Evolutionary conservation across 2,797 vertebrate genomes (phyloP).

Genomic region (Spinus olivaceus): DNA sequence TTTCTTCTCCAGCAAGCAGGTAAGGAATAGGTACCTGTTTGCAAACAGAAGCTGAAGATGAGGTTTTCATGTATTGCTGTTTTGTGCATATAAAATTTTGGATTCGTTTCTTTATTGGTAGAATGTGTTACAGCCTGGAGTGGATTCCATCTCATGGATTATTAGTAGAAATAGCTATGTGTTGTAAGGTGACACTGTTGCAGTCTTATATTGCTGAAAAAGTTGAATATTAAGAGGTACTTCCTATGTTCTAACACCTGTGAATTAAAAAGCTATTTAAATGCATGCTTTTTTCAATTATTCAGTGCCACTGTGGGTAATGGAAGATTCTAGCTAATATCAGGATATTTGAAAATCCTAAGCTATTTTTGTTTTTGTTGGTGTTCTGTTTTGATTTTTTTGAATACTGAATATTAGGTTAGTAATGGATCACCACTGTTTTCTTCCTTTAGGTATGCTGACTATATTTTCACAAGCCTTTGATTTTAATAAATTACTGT

Average conservation of each 20-base stretch:
- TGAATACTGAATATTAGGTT: neutral
- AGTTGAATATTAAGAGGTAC: neutral
- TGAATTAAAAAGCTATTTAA: constrained; percentile 52
- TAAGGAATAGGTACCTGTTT: neutral
- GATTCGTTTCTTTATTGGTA: neutral
- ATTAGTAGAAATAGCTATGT: neutral
- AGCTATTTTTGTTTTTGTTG: neutral
- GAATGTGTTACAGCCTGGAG: neutral
- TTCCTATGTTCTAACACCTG: neutral
- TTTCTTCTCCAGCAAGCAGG: neutral
- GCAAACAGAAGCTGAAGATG: neutral
- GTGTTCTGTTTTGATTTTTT: neutral
- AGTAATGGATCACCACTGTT: neutral
- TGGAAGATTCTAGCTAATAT: neutral
- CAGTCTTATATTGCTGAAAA: neutral
- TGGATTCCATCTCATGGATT: neutral
- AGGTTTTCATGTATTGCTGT: neutral
- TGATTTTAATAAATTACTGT: neutral
- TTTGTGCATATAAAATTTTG: neutral
- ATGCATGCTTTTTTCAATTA: constrained; percentile 33
- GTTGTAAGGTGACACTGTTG: neutral
- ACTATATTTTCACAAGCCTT: neutral
- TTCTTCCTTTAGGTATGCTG: neutral
- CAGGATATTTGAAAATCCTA: neutral
- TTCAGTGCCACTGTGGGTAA: neutral